A percentile compares a stretch with the other conserved stretches of the same genome.
These are phyloP conservation scores for Porphyrio hochstetteri DNA, from an alignment of 2,113 vertebrate genomes.

Conservation along the genomic window DNA sequence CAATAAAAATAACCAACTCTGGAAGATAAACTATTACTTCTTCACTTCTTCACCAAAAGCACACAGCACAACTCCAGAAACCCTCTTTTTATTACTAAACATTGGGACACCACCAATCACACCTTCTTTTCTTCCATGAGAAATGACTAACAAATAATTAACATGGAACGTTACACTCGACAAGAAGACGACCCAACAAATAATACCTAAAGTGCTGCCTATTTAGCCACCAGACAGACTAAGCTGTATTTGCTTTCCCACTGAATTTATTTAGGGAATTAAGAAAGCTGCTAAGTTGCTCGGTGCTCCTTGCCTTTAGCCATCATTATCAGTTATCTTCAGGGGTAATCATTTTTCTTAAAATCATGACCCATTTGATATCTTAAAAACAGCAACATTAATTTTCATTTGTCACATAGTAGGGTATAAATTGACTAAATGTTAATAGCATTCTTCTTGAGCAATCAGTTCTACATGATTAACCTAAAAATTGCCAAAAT, in stretches of 20 bases:
- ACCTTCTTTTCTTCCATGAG: neutral
- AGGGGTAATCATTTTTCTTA: conserved; percentile 70
- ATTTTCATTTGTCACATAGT: conserved; percentile 83
- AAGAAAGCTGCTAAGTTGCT: conserved; percentile 23
- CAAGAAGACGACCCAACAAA: neutral
- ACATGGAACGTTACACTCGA: neutral
- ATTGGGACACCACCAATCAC: neutral
- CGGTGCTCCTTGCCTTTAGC: neutral
- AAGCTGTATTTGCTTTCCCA: conserved; percentile 18
- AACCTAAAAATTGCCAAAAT: conserved; percentile 82
- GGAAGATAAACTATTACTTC: neutral
- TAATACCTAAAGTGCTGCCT: neutral
- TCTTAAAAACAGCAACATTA: conserved; percentile 79
- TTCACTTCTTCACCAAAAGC: neutral
- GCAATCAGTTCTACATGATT: conserved; percentile 85
- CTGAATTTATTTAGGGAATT: conserved; percentile 36
- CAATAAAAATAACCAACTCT: neutral
- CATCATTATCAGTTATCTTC: conserved; percentile 65
- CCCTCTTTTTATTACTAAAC: neutral
- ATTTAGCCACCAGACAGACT: neutral
- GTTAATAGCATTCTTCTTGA: conserved; percentile 81
- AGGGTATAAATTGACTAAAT: conserved; percentile 81
- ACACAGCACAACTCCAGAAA: neutral
- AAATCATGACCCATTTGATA: conserved; percentile 79
- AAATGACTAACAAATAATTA: conserved; percentile 17